Percentiles rank a stretch among this genome's conserved stretches.
Conservation (phyloP, 2,888 invertebrate genomes). For the Anthophora plumipes region DNA sequence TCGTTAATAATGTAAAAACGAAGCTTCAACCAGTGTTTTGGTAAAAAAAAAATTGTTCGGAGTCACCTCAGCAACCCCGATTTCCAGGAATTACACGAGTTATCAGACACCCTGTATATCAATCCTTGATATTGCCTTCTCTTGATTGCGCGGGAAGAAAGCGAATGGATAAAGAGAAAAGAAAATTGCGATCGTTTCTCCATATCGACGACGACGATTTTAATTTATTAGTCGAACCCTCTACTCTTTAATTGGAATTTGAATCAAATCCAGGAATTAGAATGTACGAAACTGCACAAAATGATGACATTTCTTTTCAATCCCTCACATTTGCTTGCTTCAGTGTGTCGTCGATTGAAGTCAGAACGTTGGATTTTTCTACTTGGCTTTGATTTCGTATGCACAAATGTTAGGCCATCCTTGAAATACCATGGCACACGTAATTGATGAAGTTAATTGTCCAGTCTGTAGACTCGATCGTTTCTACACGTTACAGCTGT, state of each 20-base stretch:
- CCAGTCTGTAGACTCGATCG: no score
- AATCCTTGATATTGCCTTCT: no score
- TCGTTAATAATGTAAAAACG: no score
- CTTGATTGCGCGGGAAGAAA: no score
- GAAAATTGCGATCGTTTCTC: no score
- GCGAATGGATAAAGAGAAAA: no score
- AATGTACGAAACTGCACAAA: background rate
- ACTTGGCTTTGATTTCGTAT: slow-evolving; percentile 8
- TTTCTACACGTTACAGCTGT: background rate
- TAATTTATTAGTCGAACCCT: background rate
- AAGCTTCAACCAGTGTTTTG: no score
- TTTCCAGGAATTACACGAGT: no score
- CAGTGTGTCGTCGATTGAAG: background rate
- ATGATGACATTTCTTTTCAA: background rate
- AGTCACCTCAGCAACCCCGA: no score
- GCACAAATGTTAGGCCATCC: background rate
- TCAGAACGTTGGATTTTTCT: background rate
- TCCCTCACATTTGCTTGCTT: background rate
- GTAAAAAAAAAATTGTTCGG: no score
- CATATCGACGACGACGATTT: no score
- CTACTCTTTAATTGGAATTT: background rate
- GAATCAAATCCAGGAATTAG: background rate
- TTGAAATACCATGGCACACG: background rate
- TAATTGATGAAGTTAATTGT: background rate
- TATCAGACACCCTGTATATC: no score